A percentile compares a stretch with the other conserved stretches of the same genome.
Evolutionary conservation across 2,797 vertebrate genomes (phyloP).

Genomic region (Leptodactylus fallax): DNA sequence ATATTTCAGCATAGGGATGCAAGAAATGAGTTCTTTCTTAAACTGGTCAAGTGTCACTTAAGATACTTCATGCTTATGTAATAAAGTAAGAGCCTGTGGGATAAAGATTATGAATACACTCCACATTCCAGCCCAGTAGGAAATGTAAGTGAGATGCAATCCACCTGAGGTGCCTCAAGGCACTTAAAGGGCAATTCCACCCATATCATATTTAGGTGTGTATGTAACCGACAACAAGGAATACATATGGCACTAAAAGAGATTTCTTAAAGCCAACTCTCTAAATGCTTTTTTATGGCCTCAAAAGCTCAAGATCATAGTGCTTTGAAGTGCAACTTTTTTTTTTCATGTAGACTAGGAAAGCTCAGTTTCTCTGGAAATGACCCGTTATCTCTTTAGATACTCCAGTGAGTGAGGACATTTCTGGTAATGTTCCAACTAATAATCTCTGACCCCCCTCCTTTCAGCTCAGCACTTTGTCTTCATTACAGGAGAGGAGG

Average conservation of each 20-base stretch:
- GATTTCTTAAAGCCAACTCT: neutral
- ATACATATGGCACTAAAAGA: neutral
- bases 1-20: neutral
- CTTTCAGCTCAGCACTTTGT: neutral
- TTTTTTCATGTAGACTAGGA: neutral
- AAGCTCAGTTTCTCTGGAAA: neutral
- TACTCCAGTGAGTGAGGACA: neutral
- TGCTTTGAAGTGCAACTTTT: neutral
- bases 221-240: neutral
- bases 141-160: neutral
- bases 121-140: neutral
- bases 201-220: neutral
- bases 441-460: neutral
- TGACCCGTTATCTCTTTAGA: neutral
- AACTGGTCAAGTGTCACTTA: neutral
- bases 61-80: too few relatives aligned
- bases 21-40: neutral
- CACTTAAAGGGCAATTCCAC: neutral
- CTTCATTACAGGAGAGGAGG: neutral
- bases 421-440: constrained; percentile 3
- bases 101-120: neutral
- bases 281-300: neutral
- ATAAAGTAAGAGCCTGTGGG: neutral
- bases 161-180: neutral
- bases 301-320: neutral